Percentiles rank a stretch among this genome's conserved stretches.
Evolutionary conservation across 2,888 invertebrate genomes (phyloP).

Genomic region (Eilema depressum): DNA sequence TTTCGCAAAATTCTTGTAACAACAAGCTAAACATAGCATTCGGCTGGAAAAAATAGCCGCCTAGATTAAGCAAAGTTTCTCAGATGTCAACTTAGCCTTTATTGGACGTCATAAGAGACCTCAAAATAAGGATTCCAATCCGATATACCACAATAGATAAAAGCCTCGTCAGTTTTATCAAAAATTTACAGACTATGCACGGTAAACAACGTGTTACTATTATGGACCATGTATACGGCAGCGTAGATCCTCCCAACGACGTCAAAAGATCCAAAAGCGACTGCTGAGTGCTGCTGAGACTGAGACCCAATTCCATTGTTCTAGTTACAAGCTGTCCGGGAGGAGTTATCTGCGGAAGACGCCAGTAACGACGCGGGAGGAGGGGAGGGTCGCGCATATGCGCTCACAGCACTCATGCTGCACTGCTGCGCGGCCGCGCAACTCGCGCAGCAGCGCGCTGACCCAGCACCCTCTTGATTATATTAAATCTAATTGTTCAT

Average conservation of each 20-base stretch:
- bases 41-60: too few relatives aligned
- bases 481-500: conserved; percentile 67
- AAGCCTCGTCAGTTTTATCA: neutral
- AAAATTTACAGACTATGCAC: neutral
- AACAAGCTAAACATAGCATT: neutral
- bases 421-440: conserved; percentile 98
- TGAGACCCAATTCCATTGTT: neutral
- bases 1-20: too few relatives aligned
- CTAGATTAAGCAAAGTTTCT: too few relatives aligned
- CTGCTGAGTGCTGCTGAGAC: too few relatives aligned
- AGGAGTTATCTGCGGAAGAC: conserved; percentile 77
- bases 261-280: neutral
- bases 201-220: too few relatives aligned
- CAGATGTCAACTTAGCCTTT: too few relatives aligned
- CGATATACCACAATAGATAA: neutral
- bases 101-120: too few relatives aligned
- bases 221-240: too few relatives aligned
- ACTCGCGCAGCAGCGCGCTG: conserved; percentile 85
- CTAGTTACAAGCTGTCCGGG: conserved; percentile 79
- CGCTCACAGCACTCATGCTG: conserved; percentile 96
- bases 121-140: neutral
- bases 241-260: too few relatives aligned
- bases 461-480: conserved; percentile 69
- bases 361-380: conserved; percentile 57
- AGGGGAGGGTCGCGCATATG: conserved; percentile 93